Evolutionary conservation across 2,113 vertebrate species (phyloP).

Genomic region (Anser brachyrhynchus): DNA sequence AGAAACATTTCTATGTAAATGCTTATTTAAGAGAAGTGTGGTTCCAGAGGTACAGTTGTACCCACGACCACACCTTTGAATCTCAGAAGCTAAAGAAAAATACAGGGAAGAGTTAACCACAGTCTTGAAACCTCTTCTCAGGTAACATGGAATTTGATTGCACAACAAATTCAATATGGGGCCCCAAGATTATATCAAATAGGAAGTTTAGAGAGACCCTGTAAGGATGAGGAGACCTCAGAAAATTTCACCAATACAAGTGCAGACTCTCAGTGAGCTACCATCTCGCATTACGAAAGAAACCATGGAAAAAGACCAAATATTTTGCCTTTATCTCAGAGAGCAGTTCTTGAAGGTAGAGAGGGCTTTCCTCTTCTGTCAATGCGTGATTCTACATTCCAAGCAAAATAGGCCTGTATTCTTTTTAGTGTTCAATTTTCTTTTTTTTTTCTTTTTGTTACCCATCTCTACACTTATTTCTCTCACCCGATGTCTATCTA

Average conservation of each 20-base stretch:
- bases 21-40: neutral
- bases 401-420: neutral
- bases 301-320: neutral
- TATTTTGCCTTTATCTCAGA: neutral
- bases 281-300: neutral
- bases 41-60: neutral
- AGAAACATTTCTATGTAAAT: neutral
- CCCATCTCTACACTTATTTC: neutral
- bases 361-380: neutral
- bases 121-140: neutral
- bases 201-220: neutral
- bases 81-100: neutral
- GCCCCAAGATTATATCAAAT: neutral
- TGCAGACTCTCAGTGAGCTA: fast-evolving
- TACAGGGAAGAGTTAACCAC: neutral
- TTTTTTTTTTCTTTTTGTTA: neutral
- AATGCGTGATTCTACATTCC: neutral
- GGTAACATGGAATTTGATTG: neutral
- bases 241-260: neutral
- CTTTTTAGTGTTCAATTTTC: neutral
- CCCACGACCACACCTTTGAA: neutral
- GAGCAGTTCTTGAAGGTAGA: neutral
- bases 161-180: neutral
- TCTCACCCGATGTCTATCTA: neutral
- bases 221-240: neutral